These are phyloP conservation scores for Drosophila rubida DNA, from an alignment of 2,888 invertebrate species.

Conservation along the genomic window DNA sequence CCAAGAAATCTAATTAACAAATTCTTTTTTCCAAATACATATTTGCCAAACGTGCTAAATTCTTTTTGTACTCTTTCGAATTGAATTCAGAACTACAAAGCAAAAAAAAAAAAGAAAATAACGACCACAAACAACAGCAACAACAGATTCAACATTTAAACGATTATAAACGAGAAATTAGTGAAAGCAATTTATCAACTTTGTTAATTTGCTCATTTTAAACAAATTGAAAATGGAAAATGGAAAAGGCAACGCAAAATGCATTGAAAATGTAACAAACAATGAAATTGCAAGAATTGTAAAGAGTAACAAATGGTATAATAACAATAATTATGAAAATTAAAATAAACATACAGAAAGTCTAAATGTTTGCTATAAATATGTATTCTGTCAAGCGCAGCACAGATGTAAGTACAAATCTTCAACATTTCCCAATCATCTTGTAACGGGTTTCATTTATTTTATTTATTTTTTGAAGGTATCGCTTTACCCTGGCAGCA, in stretches of 20 bases:
- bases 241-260: slow-evolving; percentile 53
- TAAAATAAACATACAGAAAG: slow-evolving; percentile 14
- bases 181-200: slow-evolving; percentile 35
- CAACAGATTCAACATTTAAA: slow-evolving; percentile 34
- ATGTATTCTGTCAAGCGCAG: too few species aligned
- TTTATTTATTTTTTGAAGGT: not conserved
- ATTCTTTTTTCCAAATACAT: slow-evolving; percentile 31
- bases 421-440: not conserved
- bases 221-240: slow-evolving; percentile 13
- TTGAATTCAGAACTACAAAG: slow-evolving; percentile 23
- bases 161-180: slow-evolving; percentile 39
- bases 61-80: slow-evolving; percentile 47
- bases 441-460: not conserved
- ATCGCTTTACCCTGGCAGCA: slow-evolving; percentile 11
- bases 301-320: slow-evolving; percentile 47
- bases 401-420: not conserved
- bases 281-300: slow-evolving; percentile 65
- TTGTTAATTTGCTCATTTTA: slow-evolving; percentile 54
- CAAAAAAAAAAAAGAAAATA: slow-evolving; percentile 11
- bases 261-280: slow-evolving; percentile 73
- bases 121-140: slow-evolving; percentile 9
- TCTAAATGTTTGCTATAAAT: not conserved
- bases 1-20: slow-evolving; percentile 14
- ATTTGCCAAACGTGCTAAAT: slow-evolving; percentile 24
- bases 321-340: slow-evolving; percentile 38